phyloP scores from a whole-genome alignment of 2,113 vertebrate species.

The Lanius ludovicianus region DNA sequence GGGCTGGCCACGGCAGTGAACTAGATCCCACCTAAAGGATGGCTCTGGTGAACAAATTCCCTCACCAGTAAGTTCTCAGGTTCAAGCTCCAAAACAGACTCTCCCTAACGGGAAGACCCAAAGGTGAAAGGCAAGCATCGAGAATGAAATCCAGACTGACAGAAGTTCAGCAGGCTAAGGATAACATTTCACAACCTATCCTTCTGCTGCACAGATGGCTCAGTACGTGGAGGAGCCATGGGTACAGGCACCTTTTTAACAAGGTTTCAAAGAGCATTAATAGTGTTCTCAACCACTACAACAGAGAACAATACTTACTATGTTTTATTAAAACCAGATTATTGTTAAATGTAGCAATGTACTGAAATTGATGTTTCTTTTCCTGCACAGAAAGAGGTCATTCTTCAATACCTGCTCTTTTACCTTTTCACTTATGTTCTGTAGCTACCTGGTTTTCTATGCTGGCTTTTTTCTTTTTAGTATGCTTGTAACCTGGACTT shows the following conservation, averaged over 20 bases:
- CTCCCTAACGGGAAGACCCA: neutral
- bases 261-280: neutral
- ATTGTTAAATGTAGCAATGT: neutral
- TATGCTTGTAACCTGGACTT: neutral
- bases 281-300: neutral
- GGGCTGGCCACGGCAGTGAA: neutral
- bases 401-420: neutral
- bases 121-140: neutral
- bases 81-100: neutral
- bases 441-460: neutral
- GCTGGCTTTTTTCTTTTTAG: neutral
- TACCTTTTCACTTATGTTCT: neutral
- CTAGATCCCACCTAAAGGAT: neutral
- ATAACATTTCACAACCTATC: neutral
- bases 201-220: constrained; percentile 19
- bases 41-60: neutral
- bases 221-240: neutral
- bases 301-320: neutral
- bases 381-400: neutral
- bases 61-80: neutral
- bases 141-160: neutral
- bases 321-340: neutral
- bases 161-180: constrained; percentile 19
- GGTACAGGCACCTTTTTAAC: neutral
- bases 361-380: neutral